Conservation (phyloP, 2,113 vertebrate genomes). For the Trematocara stigmaticum region DNA sequence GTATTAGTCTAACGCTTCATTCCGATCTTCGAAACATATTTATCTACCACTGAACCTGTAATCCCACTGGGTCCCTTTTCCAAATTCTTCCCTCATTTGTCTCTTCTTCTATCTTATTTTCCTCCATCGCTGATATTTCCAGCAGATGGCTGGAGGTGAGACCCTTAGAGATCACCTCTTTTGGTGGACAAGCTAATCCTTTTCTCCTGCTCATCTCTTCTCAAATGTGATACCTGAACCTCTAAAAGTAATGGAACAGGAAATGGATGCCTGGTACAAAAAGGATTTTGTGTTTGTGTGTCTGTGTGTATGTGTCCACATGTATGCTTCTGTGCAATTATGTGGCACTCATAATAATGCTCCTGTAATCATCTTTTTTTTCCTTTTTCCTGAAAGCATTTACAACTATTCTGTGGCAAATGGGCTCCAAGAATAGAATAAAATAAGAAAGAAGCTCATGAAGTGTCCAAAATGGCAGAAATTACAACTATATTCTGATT, state of each 20-base stretch:
- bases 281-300: neutral
- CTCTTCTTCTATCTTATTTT: neutral
- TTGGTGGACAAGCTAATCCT: conserved; percentile 46
- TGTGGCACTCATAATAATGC: neutral
- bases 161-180: conserved; percentile 44
- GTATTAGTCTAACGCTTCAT: conserved; percentile 41
- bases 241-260: conserved; percentile 26
- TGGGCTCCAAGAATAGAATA: neutral
- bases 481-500: neutral
- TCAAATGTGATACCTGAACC: conserved; percentile 50
- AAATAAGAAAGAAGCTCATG: neutral
- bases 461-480: neutral
- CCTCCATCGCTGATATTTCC: neutral
- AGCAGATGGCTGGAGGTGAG: conserved; percentile 24
- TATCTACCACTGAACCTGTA: conserved; percentile 55
- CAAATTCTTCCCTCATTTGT: neutral
- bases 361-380: neutral
- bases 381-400: neutral
- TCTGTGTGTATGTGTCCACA: neutral
- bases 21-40: conserved; percentile 50
- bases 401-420: neutral
- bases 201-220: conserved; percentile 44
- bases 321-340: neutral
- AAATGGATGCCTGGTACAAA: neutral
- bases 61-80: conserved; percentile 19